These are phyloP conservation scores for Drosophila mayaguana DNA, from an alignment of 2,888 invertebrate species.

Conservation along the genomic window DNA sequence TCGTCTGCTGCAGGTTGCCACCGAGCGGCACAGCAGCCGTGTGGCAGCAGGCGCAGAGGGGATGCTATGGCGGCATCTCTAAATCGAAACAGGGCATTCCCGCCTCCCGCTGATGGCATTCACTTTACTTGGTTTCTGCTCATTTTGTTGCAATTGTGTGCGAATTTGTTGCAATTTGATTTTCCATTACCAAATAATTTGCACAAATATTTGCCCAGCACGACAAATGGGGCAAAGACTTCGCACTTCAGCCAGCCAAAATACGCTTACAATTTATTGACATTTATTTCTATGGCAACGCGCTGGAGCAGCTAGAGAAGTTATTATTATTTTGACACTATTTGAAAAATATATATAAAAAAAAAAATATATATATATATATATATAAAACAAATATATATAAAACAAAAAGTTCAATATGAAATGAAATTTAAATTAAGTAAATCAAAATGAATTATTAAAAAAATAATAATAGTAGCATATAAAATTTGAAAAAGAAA, in stretches of 20 bases:
- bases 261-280: neutral
- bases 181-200: constrained; percentile 75
- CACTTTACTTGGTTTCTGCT: constrained; percentile 61
- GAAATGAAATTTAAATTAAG: too few relatives aligned
- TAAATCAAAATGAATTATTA: too few relatives aligned
- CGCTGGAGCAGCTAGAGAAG: too few relatives aligned
- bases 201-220: constrained; percentile 51
- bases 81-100: constrained; percentile 73
- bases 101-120: constrained; percentile 68
- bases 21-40: constrained; percentile 36
- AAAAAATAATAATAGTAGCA: too few relatives aligned
- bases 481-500: too few relatives aligned
- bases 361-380: too few relatives aligned
- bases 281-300: neutral
- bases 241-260: neutral
- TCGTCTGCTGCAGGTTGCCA: constrained; percentile 38
- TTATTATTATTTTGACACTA: too few relatives aligned
- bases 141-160: constrained; percentile 77
- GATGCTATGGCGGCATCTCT: constrained; percentile 19
- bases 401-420: too few relatives aligned
- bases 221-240: constrained; percentile 7
- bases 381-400: too few relatives aligned
- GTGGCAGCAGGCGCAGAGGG: constrained; percentile 1
- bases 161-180: constrained; percentile 77
- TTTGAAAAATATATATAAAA: too few relatives aligned